phyloP scores from a whole-genome alignment of 1,140 invertebrate species.

The Rhyzopertha dominica region DNA sequence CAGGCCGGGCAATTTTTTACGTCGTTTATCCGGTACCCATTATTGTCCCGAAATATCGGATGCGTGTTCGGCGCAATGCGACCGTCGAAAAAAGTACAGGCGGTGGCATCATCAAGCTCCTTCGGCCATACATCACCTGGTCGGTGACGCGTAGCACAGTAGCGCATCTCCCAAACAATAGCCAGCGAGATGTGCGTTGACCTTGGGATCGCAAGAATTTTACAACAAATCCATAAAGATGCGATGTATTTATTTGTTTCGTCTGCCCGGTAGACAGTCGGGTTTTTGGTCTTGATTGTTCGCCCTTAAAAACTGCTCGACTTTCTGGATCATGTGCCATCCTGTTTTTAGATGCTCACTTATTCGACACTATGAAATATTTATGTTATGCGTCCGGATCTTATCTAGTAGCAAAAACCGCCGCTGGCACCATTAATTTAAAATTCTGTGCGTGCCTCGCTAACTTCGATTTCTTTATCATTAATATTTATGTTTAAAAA shows the following conservation, averaged over 20 bases:
- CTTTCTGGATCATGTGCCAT: slow-evolving; percentile 22
- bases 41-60: no score
- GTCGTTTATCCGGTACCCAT: no score
- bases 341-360: slow-evolving; percentile 20
- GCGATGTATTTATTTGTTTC: slow-evolving; percentile 35
- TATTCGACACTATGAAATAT: slow-evolving; percentile 34
- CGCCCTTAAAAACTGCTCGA: slow-evolving; percentile 16
- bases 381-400: slow-evolving; percentile 30
- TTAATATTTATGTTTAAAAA: slow-evolving; percentile 18
- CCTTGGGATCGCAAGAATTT: slow-evolving; percentile 30
- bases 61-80: no score
- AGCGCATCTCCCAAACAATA: slow-evolving; percentile 12
- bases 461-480: slow-evolving; percentile 13
- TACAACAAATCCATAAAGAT: slow-evolving; percentile 39
- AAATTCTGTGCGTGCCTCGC: slow-evolving; percentile 18
- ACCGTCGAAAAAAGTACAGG: no score
- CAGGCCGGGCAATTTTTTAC: no score
- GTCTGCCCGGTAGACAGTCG: slow-evolving; percentile 29
- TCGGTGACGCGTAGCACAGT: slow-evolving; percentile 18
- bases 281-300: slow-evolving; percentile 20
- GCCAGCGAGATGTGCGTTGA: slow-evolving; percentile 16
- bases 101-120: no score
- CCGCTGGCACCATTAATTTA: slow-evolving; percentile 22
- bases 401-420: slow-evolving; percentile 27
- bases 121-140: no score